phyloP scores from a whole-genome alignment of 2,888 invertebrate species.

The Griposia aprilina region DNA sequence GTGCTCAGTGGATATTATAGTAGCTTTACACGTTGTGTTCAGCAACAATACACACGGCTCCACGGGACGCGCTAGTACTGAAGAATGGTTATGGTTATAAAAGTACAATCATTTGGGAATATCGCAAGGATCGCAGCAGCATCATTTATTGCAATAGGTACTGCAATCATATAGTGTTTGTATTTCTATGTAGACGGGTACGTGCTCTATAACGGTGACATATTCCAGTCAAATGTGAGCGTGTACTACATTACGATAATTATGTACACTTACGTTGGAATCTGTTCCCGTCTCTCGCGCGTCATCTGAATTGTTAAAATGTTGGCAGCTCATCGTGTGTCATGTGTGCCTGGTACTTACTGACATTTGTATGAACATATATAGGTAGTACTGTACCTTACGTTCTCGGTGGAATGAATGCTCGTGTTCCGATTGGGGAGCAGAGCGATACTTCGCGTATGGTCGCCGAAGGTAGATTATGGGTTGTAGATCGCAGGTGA shows the following conservation, averaged over 20 bases:
- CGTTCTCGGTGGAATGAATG: neutral
- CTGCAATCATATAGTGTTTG: neutral
- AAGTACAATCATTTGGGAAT: neutral
- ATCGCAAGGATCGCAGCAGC: neutral
- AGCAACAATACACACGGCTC: neutral
- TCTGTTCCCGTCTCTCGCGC: slow-evolving; percentile 23
- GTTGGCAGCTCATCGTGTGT: neutral
- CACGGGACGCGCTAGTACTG: neutral
- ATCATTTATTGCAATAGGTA: neutral
- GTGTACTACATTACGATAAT: slow-evolving; percentile 28
- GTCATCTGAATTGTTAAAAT: slow-evolving; percentile 46
- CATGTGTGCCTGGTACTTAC: neutral
- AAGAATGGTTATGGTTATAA: neutral
- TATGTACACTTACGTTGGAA: slow-evolving; percentile 13
- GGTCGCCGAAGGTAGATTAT: neutral
- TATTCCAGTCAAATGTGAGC: neutral
- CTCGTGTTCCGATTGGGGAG: neutral
- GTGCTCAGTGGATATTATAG: neutral
- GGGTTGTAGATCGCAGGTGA: neutral
- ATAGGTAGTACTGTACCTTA: neutral
- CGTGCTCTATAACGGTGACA: neutral
- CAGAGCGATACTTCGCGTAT: neutral
- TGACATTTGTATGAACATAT: neutral
- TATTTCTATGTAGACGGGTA: neutral
- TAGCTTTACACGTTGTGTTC: neutral